Evolutionary conservation across 1,140 invertebrate genomes (phyloP), one percentile per base, ranked within the genome.

Genomic region (Chironomus striatipennis): DNA sequence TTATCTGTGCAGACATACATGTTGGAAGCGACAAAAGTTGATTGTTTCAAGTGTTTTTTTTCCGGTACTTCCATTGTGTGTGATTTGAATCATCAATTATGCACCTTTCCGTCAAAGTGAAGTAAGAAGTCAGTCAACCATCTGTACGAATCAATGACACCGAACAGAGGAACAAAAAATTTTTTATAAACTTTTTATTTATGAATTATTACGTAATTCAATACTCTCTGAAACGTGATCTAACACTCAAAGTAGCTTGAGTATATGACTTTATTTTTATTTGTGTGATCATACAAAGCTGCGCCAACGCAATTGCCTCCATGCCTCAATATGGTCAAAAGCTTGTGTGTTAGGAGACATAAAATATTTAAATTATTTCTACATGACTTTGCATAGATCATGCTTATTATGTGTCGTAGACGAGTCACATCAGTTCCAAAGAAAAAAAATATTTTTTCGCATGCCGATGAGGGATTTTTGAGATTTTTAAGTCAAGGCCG

Each of bases 321-420:
- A 57, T 57, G 15, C n/a, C 47, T 57, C 12, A n/a, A 5, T 57
- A 57, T 57, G 47, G 47, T 57, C 47, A 57, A n/a, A 57, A 57
- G 10, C n/a, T 57, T 12, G 12, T 57, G 47, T n/a, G 12, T n/a
- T n/a, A n/a, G n/a, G n/a, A n/a, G 47, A 12, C n/a, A n/a, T 12
- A 57, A 57, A n/a, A n/a, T 57, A 57, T 57, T 57, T n/a, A 57
- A 57, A 57, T 12, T n/a, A 57, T 57, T 57, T 57, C n/a, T 57
- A n/a, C 47, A 57, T 57, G 12, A 57, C 12, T 57, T 57, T 10
- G 47, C 47, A 57, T 47, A 47, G 43, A 47, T 47, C 24, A 57
- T 57, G 12, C n/a, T 57, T 57, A 57, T 15, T n/a, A 34, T 34
- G 24, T 34, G 5, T 34, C 24, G 24, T 34, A 34, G 24, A 34